These are phyloP conservation scores for Paragorgia papillata DNA, from an alignment of 92 coral and sea anemone species.

Conservation along the genomic window DNA sequence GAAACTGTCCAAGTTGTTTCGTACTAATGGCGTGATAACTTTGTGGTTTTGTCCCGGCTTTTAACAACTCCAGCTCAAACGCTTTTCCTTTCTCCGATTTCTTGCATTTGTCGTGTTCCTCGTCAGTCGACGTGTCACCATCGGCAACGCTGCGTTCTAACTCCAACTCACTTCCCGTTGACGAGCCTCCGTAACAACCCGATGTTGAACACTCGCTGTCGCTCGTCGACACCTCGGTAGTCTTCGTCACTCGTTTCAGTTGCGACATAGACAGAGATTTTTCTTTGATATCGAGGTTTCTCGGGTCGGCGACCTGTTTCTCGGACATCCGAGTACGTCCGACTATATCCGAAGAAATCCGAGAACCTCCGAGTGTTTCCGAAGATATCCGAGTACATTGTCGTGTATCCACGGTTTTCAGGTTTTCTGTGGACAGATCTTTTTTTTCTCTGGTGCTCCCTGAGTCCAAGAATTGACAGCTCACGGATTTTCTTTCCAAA, in stretches of 20 bases:
- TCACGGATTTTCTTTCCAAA: conserved; percentile 34
- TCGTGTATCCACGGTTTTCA: not conserved
- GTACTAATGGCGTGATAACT: not conserved
- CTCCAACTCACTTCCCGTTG: conserved; percentile 37
- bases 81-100: not conserved
- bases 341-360: not conserved
- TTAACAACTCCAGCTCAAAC: not conserved
- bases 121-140: not conserved
- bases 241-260: conserved; percentile 8
- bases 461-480: conserved; percentile 33
- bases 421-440: not conserved
- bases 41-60: not conserved
- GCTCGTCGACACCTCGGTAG: conserved; percentile 26
- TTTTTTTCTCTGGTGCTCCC: not conserved
- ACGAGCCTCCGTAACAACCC: conserved; percentile 50
- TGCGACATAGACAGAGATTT: conserved; percentile 27
- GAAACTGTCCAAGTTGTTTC: not conserved
- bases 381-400: no score
- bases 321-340: conserved; percentile 9
- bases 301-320: not conserved
- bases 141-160: conserved; percentile 3
- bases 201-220: conserved; percentile 46
- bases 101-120: not conserved
- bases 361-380: not conserved
- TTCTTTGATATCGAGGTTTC: not conserved